Base-by-base conservation (phyloP, 2,888 invertebrate species). In the Drosophila tripunctata region DNA sequence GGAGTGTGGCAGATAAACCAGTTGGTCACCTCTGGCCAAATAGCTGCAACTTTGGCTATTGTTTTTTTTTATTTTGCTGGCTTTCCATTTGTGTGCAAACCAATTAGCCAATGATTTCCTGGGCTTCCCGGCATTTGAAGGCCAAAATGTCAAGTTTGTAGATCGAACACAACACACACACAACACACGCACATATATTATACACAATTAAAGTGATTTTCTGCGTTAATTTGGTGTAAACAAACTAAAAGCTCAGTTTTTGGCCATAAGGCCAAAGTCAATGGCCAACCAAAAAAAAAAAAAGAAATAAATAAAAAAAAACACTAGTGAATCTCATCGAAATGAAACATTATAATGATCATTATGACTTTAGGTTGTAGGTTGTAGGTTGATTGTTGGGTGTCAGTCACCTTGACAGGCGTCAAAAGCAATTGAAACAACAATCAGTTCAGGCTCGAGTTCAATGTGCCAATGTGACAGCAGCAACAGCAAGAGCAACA, bases 171-270 rank as follows among this genome's bases (percentile, higher is more conserved):
- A 50, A 30, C 33, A 35, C 15, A 22, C 35, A 43, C 17, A 15
- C 38, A 5, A 33, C 12, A 15, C n/a, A 47, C 36, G 12, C 10
- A 47, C 17, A 19, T 15, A 30, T 7, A 19, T 31, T 67, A 57
- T 33, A 56, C 69, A 41, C 80, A 86, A 80, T 87, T 83, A 75
- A 80, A 69, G 71, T 84, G 75, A 82, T 77, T 86, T 86, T 77
- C 45, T 71, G 78, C 87, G 78, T 60, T 84, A 83, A 83, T 87
- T 83, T 74, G 64, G 62, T 78, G 84, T 72, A 62, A 76, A 78
- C 54, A 48, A 54, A 51, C 36, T 51, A 14, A 41, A 47, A 22
- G 21, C 50, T 33, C 24, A 36, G 22, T 24, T 15, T n/a, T 30
- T 44, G 55, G 52, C 6, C 57, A 35, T 52, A 56, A 61, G 70